Percentiles rank a stretch among this genome's conserved stretches.
phyloP scores from a whole-genome alignment of 2,888 invertebrate genomes.

The Rhaphigaster nebulosa region DNA sequence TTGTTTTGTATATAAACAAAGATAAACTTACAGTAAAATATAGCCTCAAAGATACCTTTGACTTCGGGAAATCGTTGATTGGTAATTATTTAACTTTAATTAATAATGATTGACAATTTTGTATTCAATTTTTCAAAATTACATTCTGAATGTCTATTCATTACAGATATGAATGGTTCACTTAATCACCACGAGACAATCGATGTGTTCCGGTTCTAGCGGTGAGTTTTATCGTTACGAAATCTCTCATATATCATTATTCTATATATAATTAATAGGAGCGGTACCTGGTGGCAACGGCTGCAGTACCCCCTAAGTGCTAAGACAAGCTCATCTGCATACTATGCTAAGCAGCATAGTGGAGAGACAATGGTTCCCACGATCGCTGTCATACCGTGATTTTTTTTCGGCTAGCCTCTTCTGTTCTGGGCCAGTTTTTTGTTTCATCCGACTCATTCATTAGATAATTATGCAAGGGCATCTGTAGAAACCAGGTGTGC shows the following conservation, averaged over 20 bases:
- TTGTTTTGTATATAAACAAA: too few relatives aligned
- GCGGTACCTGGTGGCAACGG: neutral
- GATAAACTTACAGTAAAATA: too few relatives aligned
- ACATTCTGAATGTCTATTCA: neutral
- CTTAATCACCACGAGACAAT: neutral
- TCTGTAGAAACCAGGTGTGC: slow-evolving; percentile 59
- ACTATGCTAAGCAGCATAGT: slow-evolving; percentile 13
- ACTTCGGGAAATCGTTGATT: too few relatives aligned
- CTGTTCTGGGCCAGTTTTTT: slow-evolving; percentile 48
- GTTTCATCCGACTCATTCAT: slow-evolving; percentile 49
- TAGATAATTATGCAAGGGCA: slow-evolving; percentile 55
- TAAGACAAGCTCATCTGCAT: slow-evolving; percentile 33
- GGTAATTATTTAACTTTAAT: too few relatives aligned
- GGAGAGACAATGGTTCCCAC: slow-evolving; percentile 47
- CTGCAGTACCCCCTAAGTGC: neutral
- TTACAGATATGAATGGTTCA: neutral
- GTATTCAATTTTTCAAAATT: too few relatives aligned
- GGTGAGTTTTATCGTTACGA: neutral
- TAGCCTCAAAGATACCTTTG: too few relatives aligned
- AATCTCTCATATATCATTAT: neutral
- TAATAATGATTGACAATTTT: too few relatives aligned
- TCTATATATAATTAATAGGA: slow-evolving; percentile 34
- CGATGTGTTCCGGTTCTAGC: neutral
- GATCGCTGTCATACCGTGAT: slow-evolving; percentile 30
- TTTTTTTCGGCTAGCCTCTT: slow-evolving; percentile 10